These are phyloP conservation scores for Corella eumyota DNA, from an alignment of 23 tunicate genomes.

Conservation along the genomic window DNA sequence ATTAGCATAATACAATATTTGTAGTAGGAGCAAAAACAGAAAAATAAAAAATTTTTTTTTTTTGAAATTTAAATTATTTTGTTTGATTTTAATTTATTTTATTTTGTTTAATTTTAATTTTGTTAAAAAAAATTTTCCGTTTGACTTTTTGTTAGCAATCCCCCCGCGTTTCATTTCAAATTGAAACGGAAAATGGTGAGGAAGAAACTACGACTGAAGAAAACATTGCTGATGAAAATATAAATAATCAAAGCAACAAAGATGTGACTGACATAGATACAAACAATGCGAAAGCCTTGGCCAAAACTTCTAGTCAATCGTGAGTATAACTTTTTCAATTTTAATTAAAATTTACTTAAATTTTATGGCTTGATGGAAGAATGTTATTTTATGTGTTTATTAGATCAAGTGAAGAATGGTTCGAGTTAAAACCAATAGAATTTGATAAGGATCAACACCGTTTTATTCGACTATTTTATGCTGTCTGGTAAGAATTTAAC, in stretches of 20 bases:
- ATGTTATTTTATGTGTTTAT: no score
- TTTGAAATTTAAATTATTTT: not conserved
- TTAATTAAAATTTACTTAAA: not conserved
- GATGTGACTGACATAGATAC: no score
- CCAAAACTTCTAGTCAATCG: not conserved
- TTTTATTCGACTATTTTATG: slow-evolving; percentile 43
- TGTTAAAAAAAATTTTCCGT: not conserved
- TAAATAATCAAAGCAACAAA: no score
- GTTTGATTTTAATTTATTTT: not conserved
- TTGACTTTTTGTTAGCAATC: not conserved
- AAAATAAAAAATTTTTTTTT: not conserved
- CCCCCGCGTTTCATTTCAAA: no score
- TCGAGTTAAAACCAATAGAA: slow-evolving; percentile 32
- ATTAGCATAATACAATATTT: not conserved
- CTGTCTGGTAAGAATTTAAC: slow-evolving; percentile 52
- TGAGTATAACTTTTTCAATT: not conserved
- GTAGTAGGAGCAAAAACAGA: not conserved
- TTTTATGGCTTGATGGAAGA: not conserved
- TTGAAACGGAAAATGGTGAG: no score
- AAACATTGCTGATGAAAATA: no score
- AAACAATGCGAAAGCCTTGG: not conserved
- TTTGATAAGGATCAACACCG: slow-evolving; percentile 76
- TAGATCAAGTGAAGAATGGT: no score
- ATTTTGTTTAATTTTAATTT: not conserved
- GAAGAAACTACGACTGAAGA: no score